Base-by-base conservation (phyloP, 1,140 invertebrate species). In the Hyles euphorbiae region DNA sequence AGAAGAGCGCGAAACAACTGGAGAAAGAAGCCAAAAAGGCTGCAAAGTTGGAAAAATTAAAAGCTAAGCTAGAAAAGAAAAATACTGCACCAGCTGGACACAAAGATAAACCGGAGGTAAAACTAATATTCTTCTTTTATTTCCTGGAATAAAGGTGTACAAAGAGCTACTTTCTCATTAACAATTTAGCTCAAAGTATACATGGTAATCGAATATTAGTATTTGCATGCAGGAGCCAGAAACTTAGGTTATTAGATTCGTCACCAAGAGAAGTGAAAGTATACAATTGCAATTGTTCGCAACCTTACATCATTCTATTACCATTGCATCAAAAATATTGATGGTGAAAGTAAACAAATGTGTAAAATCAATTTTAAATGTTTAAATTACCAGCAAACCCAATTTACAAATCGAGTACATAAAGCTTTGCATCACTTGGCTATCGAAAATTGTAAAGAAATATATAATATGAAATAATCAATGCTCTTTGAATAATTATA, bases 21-120 rank as follows among this genome's bases (percentile, higher is more conserved):
- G 95, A 97, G 81, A 98, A 97, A 79, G 96, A 98, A 87, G 95
- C 95, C 0, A 95, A 96, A 63, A 97, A 96, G 76, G 92, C 94
- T 45, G 96, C 95, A 0, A 98, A 98, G 80, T 90, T 97, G 60
- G 96, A 96, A 65, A 99, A 98, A 88, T 94, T 98, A 48, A 95
- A 97, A 80, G 95, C 96, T 56, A 98, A 98, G 79, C 91, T 97
- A 76, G 94, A 96, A 49, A 97, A 97, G 76, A 95, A 96, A 77
- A 90, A 89, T 45, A 63, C 82, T 59, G 82, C 88, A 54, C 87
- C 91, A 71, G 78, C 83, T 65, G 69, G 78, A 53, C 76, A 74
- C 3, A 93, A 94, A 81, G 93, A 93, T 68, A 94, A 94, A 69
- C 68, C 90, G 34, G 94, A 95, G 89, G 94, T 94, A 84, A 22